Percentiles rank a stretch among this genome's conserved stretches.
These are phyloP conservation scores for Diplolepis rosae DNA, from an alignment of 2,888 invertebrate genomes.

Conservation along the genomic window DNA sequence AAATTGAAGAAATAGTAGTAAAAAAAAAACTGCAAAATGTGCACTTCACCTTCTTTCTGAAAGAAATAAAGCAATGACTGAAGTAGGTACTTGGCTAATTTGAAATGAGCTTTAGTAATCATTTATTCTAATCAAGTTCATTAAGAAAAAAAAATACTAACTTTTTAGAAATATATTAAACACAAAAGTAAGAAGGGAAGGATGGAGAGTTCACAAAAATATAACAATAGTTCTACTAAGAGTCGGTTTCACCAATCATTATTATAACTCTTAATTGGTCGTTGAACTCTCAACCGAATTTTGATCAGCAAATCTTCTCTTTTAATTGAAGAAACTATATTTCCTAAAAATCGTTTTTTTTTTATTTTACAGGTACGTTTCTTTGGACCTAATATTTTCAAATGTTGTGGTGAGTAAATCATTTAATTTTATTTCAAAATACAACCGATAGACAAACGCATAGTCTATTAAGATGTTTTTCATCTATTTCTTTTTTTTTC, in stretches of 20 bases:
- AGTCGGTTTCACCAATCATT: neutral
- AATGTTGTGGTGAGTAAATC: neutral
- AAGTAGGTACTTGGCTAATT: conserved; percentile 12
- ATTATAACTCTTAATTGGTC: neutral
- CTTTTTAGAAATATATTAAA: conserved; percentile 22
- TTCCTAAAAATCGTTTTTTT: neutral
- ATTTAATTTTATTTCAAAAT: neutral
- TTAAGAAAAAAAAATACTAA: conserved; percentile 13
- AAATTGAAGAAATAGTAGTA: conserved; percentile 8
- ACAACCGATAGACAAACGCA: neutral
- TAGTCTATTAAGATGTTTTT: neutral
- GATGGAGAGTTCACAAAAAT: neutral
- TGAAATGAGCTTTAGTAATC: conserved; percentile 17
- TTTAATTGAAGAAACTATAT: neutral
- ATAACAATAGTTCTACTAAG: neutral
- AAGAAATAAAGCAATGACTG: conserved; percentile 16
- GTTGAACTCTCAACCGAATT: too few species aligned
- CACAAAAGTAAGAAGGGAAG: neutral
- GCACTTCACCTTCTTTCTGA: conserved; percentile 18
- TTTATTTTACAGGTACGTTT: neutral
- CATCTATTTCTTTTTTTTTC: neutral
- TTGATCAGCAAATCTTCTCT: too few species aligned
- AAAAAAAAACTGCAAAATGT: conserved; percentile 23
- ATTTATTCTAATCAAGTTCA: neutral
- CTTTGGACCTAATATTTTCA: neutral